Base-by-base conservation (phyloP, 2,888 invertebrate species). In the Protonemura montana region DNA sequence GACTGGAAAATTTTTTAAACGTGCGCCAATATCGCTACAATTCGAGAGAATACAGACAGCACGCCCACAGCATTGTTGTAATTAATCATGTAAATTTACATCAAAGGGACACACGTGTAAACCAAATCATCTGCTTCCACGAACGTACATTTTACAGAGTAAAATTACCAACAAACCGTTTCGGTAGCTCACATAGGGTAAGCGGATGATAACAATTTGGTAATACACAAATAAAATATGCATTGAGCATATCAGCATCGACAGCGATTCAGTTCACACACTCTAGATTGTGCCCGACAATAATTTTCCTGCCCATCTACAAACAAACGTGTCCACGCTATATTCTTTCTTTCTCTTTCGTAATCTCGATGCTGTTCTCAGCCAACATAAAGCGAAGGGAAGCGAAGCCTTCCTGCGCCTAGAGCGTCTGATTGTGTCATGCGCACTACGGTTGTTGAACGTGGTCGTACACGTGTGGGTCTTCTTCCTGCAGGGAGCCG, bases 401-500 rank as follows among this genome's bases (percentile, higher is more conserved):
- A 59, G 59, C 16, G 59, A 59, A 59, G 59, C 59, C 59, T 59
- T 21, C 21, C 59, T 10, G 16, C 59, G 59, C 13, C 13, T 41
- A 41, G 5, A 41, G 41, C 41, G 21, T 13, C 13, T 21, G 59
- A 59, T 59, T 59, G 16, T 59, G 59, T 21, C 81, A 81, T 81
- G 81, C 81, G 81, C 81, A 29, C 10, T 21, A 59, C 59, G 59
- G 59, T 13, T 59, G 59, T 59, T 81, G 81, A 81, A 81, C 81
- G 30, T 81, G 30, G 81, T 28, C 81, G 30, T 81, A 59, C 81
- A 81, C 81, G 81, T 81, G 81, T 29, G 81, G 81, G 29, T 30
- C 78, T 78, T 27, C n/a, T 30, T 81, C 30, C 81, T 81, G n/a
- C 81, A 21, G 59, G 84, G n/a, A 5, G 76, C 42, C 13, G 59